Conservation (phyloP, 2,113 vertebrate genomes). For the Panurus biarmicus region DNA sequence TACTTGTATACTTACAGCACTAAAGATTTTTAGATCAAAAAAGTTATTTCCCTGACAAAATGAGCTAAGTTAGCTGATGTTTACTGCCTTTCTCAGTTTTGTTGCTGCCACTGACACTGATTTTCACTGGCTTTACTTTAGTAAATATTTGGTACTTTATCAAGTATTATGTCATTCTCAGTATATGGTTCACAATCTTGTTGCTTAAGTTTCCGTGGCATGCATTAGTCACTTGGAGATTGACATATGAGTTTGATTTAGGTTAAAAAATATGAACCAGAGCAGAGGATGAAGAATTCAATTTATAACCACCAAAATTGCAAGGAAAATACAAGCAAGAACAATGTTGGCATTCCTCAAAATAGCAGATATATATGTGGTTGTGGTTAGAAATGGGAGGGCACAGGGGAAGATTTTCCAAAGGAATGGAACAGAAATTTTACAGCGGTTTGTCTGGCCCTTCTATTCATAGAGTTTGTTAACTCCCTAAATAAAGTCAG, state of each 20-base stretch:
- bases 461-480: constrained; percentile 19
- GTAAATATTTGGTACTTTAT: constrained; percentile 17
- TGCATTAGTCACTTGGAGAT: neutral
- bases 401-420: constrained; percentile 31
- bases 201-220: neutral
- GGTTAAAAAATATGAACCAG: constrained; percentile 17
- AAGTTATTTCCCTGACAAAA: neutral
- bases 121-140: neutral
- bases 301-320: constrained; percentile 34
- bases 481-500: constrained; percentile 7
- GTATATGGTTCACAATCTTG: neutral
- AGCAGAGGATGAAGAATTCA: constrained; percentile 26
- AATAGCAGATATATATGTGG: constrained; percentile 35
- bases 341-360: constrained; percentile 55
- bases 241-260: constrained; percentile 40
- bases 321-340: constrained; percentile 14
- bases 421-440: constrained; percentile 42
- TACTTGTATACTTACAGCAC: neutral
- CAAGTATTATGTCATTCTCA: neutral
- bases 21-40: neutral
- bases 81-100: neutral
- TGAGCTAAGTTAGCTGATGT: neutral
- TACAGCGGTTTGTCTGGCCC: constrained; percentile 33
- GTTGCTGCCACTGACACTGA: neutral
- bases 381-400: constrained; percentile 2